Base-by-base conservation (phyloP, 2,888 invertebrate genomes). In the Pandemis heparana region DNA sequence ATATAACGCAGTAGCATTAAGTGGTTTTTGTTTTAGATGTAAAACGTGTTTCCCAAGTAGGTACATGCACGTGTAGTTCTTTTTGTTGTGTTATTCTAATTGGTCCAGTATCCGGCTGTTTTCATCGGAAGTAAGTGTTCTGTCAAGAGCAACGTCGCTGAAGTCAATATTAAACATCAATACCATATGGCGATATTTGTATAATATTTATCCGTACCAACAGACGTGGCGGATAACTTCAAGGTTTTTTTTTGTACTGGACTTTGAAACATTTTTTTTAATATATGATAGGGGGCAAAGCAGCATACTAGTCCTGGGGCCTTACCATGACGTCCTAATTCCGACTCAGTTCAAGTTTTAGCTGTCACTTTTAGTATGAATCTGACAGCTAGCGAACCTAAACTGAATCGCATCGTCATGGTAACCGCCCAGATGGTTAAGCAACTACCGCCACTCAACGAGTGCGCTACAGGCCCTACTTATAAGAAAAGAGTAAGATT, bases 141-240 rank as follows among this genome's bases (percentile, higher is more conserved):
- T 61, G 16, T 61, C 23, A 18, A 46, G 18, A 6, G n/a, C 43
- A 7, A 43, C 18, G 43, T 46, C 4, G 18, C 43, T 12, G 3
- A 63, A 43, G 5, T 41, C 23, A 8, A 43, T 63, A 63, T 63
- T 23, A 63, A 46, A 63, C 43, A 62, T 62, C 43, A 23, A 39
- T 16, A 18, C 39, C 62, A 43, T 62, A 62, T 41, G 43, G 43
- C 62, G 9, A 62, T 41, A 18, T 39, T 62, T 62, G 8, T 62
- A 16, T 41, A 16, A 41, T 10, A 62, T 38, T 43, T 18, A n/a
- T 18, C 9, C 43, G 53, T 16, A 18, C 16, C 53, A 53, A 53
- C 53, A 53, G 18, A 53, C 18, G 53, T 9, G 53, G 53, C 7
- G 16, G 53, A 53, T 16, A 53, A 53, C 53, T 53, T 53, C 18